Conservation (phyloP, 2,113 vertebrate genomes). For the Edolisoma coerulescens region DNA sequence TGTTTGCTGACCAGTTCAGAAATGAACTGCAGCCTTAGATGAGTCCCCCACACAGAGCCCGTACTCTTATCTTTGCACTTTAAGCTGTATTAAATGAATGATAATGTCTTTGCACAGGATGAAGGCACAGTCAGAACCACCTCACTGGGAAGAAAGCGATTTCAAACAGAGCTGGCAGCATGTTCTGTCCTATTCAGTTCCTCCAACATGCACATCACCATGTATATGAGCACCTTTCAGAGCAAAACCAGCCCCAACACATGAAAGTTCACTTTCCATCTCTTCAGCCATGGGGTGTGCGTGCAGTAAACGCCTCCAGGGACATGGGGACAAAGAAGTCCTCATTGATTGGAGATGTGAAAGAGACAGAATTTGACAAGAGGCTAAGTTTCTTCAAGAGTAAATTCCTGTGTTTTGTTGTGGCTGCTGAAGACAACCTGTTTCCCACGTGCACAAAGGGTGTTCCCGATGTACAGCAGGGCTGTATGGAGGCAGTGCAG, state of each 20-base stretch:
- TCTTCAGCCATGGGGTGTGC: not conserved
- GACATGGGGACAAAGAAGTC: not conserved
- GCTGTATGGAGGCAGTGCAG: not conserved
- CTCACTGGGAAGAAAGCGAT: not conserved
- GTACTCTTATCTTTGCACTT: constrained; percentile 16
- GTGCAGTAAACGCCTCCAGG: not conserved
- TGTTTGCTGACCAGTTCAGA: constrained; percentile 32
- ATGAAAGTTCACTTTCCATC: not conserved
- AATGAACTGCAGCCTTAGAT: not conserved
- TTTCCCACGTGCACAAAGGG: not conserved
- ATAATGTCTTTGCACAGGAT: not conserved
- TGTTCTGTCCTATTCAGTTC: not conserved
- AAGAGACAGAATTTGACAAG: not conserved
- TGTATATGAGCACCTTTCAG: not conserved
- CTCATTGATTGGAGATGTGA: not conserved
- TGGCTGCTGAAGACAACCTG: not conserved
- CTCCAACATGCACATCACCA: not conserved
- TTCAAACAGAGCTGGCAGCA: not conserved
- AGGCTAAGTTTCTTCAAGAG: not conserved
- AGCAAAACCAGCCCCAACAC: not conserved
- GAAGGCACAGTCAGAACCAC: not conserved
- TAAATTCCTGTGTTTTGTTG: not conserved
- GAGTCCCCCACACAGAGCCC: not conserved
- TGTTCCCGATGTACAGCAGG: not conserved
- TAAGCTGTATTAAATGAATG: not conserved